Base-by-base conservation (phyloP, 2,113 vertebrate species). In the Crocuta crocuta region DNA sequence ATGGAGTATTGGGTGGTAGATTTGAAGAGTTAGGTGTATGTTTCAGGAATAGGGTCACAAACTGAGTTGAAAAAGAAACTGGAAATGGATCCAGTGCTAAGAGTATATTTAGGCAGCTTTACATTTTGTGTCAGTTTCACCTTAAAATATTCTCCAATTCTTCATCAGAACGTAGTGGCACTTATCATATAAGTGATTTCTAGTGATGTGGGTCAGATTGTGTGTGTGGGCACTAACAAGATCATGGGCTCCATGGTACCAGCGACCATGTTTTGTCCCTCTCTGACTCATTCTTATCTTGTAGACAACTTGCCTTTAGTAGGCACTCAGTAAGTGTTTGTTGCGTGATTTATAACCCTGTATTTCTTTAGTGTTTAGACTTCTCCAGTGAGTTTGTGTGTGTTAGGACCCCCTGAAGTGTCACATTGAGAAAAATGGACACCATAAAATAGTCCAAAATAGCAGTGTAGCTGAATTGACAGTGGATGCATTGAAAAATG, bases 401-500 rank as follows among this genome's bases (percentile, higher is more conserved):
- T 87, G 93, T 84, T 82, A 91, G 96, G 74, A 90, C 78, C 58
- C 87, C 76, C 70, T 3, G 76, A 84, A 88, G 87, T 97, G 95
- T 95, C 96, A 96, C 83, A 24, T 68, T 45, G 90, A 97, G 97
- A 97, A 98, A 96, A 98, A 98, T 97, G 89, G 87, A 81, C 65
- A 48, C 88, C 84, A 96, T 98, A 97, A 97, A 97, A 85, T 80
- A 94, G 95, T 97, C 87, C 43, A 95, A 92, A 97, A 95, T 84
- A 96, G 83, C 95, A 89, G 73, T 92, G 92, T 70, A 68, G 87
- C 92, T 88, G 96, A 96, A 96, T 95, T 96, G 94, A 97, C 96
- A 90, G 96, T 97, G 98, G 96, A 97, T 97, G 70, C 70, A 92
- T 97, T 96, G 92, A 97, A 96, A 98, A 95, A 98, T 96, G 87